Base-by-base conservation (phyloP, 2,888 invertebrate genomes). In the Tenthredo distinguenda region DNA sequence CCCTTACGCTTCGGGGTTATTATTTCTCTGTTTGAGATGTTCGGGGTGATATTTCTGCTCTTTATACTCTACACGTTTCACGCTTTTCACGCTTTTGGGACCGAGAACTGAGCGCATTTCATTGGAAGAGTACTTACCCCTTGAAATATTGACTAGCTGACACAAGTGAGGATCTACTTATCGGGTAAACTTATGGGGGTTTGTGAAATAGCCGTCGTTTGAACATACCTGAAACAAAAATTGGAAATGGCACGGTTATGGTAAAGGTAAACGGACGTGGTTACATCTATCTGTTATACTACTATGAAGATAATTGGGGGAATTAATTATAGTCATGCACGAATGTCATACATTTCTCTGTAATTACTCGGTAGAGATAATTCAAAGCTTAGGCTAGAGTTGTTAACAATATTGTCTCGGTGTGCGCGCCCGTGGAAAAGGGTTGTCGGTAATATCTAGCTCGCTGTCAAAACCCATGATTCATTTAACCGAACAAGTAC, bases 271-370 rank as follows among this genome's bases (percentile, higher is more conserved):
- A 55, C 55, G n/a, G n/a, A 55, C 50, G 62, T 37, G 37, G 31
- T 47, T 62, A 43, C 18, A 50, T 31, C 55, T 55, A 47, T 77
- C 6, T 21, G 26, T 43, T 74, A 74, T n/a, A 74, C 2, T 31
- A 31, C 50, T 26, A 18, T 37, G n/a, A 37, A 37, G 34, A 79
- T 79, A 79, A 79, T 79, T 79, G 79, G 62, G 18, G 37, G 62
- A 92, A 93, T 93, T 92, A 93, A 93, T 93, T 92, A 92, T 92
- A 91, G 90, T 90, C 92, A 89, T 90, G 91, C 92, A 92, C 92
- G 91, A 92, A 92, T 91, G 91, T 92, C 92, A 92, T 91, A 90
- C 90, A 90, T 90, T 91, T 90, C 89, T 89, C 90, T 89, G 90
- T 93, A 92, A 93, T 93, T 93, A 92, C 90, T 90, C 90, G 87